Base-by-base conservation (phyloP, 2,113 vertebrate species). In the Lucifuga dentata region DNA sequence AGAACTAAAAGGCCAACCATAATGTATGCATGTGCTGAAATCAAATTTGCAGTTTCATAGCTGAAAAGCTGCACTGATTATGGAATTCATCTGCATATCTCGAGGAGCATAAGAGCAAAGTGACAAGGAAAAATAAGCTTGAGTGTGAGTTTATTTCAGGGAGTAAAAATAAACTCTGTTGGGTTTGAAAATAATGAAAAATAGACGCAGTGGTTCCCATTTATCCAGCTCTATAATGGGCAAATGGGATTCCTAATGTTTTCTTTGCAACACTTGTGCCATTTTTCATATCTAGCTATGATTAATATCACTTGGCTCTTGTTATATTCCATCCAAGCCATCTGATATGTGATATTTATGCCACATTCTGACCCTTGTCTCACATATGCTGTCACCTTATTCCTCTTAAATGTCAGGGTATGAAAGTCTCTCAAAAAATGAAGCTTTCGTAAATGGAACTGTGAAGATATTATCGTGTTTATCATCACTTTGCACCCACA, bases 401-500 rank as follows among this genome's bases (percentile, higher is more conserved):
- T 85, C 69, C 77, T 81, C 77, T 62, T 78, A 89, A 90, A 90
- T 88, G 86, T 86, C 87, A 89, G 58, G 29, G 76, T 56, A 76
- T 80, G 70, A 85, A 83, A 83, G 64, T 56, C 50, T 55, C 51
- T 57, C 68, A 24, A 62, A 78, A 75, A 73, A 48, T 39, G 33
- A n/a, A 24, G 20, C 56, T 84, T 49, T 1, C 19, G n/a, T n/a
- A n/a, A n/a, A n/a, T n/a, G n/a, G n/a, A n/a, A n/a, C 55, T 57
- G 57, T 40, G 38, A 58, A 19, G 20, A 59, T 35, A 64, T 49
- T 40, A n/a, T 53, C 41, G 8, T 46, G 51, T 11, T 45, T 29
- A 33, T 46, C 51, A 35, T 62, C 56, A 46, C 33, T 24, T 13
- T 48, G 2, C 61, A 39, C 24, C 45, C 23, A 46, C 64, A 17